phyloP scores from a whole-genome alignment of 2,797 vertebrate species.

The Molossus alvarezi region DNA sequence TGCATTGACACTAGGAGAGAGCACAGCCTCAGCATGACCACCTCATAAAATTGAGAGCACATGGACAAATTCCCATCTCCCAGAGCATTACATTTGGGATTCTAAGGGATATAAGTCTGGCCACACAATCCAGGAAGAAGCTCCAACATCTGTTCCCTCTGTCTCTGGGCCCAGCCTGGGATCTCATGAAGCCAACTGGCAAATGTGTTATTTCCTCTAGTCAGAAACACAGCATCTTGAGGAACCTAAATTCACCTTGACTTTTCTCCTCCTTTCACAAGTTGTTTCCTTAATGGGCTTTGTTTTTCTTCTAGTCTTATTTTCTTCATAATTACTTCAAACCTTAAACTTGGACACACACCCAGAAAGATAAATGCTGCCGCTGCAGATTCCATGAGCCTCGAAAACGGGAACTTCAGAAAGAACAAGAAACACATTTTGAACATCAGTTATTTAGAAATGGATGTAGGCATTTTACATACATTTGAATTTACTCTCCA shows the following conservation, averaged over 20 bases:
- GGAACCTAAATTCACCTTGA: conserved; percentile 68
- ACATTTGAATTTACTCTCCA: not conserved
- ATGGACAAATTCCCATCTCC: not conserved
- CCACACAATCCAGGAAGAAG: conserved; percentile 24
- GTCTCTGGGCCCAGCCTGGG: not conserved
- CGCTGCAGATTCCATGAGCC: not conserved
- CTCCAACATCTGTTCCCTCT: conserved; percentile 31
- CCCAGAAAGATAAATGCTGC: not conserved
- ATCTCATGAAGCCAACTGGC: conserved; percentile 44
- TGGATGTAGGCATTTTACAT: not conserved
- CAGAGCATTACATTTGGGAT: not conserved
- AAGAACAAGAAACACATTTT: not conserved
- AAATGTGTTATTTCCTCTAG: not conserved
- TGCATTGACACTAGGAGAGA: not conserved
- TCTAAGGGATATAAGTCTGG: conserved; percentile 34
- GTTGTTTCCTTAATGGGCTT: conserved; percentile 35
- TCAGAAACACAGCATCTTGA: conserved; percentile 35
- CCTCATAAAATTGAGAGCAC: not conserved
- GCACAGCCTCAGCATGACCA: not conserved
- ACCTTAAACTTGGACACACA: not conserved
- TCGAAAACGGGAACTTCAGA: not conserved
- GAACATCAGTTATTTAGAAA: conserved; percentile 35
- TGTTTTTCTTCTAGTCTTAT: conserved; percentile 25
- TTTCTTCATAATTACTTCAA: not conserved
- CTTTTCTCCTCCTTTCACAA: conserved; percentile 12